Conservation (phyloP, 2,113 vertebrate species). For the Lathamus discolor region DNA sequence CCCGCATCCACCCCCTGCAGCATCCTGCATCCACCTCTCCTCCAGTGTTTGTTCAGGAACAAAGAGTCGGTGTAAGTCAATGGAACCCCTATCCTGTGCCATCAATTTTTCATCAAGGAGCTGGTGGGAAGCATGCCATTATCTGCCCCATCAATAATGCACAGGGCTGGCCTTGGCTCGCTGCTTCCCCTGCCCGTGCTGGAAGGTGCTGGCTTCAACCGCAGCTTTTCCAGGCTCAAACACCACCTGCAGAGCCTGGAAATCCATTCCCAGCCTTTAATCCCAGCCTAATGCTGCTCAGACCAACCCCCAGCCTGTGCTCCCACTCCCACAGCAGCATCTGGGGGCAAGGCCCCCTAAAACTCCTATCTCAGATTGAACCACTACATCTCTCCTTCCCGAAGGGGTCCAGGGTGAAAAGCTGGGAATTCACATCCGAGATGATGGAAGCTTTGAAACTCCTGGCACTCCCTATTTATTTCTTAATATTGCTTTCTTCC, state of each 20-base stretch:
- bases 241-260: background rate
- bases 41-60: background rate
- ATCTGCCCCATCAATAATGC: slow-evolving; percentile 25
- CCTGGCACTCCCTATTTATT: background rate
- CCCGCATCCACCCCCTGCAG: accelerated
- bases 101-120: slow-evolving; percentile 72
- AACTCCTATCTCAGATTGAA: background rate
- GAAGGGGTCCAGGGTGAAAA: background rate
- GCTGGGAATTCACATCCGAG: background rate
- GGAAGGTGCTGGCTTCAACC: background rate
- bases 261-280: background rate
- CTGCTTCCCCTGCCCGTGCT: background rate
- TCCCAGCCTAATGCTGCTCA: background rate
- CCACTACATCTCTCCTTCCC: background rate
- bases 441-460: background rate
- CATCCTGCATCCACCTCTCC: background rate
- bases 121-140: background rate
- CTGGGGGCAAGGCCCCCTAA: background rate
- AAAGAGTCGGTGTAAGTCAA: background rate
- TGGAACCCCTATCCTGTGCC: background rate
- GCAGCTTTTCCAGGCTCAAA: background rate
- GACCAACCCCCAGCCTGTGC: background rate
- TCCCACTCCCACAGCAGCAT: background rate
- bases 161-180: background rate
- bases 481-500: background rate